Percentiles rank a stretch among this genome's conserved stretches.
Evolutionary conservation across 2,113 vertebrate species (phyloP).

Genomic region (Orthonyx spaldingii): DNA sequence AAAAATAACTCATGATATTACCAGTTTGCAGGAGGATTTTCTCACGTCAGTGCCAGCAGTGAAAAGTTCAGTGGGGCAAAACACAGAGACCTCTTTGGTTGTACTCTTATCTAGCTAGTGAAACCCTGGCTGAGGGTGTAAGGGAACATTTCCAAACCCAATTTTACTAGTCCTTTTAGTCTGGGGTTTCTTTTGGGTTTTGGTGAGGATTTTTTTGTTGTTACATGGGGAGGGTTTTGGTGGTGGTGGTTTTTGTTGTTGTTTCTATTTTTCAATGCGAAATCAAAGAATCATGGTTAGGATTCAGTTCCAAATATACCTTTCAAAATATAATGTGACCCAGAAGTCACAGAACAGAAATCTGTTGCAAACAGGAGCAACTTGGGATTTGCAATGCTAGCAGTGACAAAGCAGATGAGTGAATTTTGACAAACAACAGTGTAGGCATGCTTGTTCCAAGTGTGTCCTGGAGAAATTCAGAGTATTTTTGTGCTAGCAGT

Average conservation of each 20-base stretch:
- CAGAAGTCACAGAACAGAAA: not conserved
- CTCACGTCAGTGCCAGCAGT: not conserved
- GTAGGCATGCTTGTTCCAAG: not conserved
- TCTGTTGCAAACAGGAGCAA: not conserved
- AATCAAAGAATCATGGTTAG: not conserved
- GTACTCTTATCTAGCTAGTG: not conserved
- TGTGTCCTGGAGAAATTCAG: not conserved
- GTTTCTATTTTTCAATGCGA: not conserved
- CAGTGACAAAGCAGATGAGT: not conserved
- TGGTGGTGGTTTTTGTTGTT: not conserved
- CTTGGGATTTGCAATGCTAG: not conserved
- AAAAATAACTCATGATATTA: not conserved
- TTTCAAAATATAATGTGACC: not conserved
- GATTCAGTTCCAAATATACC: not conserved
- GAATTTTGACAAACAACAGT: not conserved
- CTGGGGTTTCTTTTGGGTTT: not conserved
- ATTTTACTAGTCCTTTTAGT: not conserved
- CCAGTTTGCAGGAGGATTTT: not conserved
- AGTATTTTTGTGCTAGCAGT: not conserved
- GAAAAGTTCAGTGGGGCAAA: not conserved
- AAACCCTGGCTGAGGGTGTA: not conserved
- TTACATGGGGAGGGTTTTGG: not conserved
- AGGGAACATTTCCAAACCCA: not conserved
- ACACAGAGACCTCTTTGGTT: not conserved
- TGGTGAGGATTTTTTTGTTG: not conserved